Percentiles rank a stretch among this genome's conserved stretches.
Conservation (phyloP, 2,888 invertebrate species). For the Protonemura montana region DNA sequence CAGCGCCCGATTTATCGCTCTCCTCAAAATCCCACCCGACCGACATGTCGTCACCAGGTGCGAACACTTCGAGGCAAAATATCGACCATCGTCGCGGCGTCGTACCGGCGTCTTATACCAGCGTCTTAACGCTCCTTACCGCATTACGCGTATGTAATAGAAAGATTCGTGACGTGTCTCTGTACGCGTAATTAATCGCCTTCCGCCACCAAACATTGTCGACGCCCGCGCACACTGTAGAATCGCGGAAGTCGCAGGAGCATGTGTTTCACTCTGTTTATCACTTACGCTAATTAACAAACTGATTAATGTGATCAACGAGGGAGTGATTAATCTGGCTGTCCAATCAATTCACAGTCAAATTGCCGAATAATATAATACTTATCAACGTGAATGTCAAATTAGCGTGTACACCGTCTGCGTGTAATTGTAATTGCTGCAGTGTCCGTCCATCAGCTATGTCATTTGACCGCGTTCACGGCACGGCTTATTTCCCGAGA, state of each 20-base stretch:
- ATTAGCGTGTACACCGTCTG: background rate
- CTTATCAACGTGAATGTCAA: background rate
- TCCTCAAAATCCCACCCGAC: background rate
- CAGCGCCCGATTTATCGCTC: background rate
- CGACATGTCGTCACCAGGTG: background rate
- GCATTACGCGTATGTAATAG: background rate
- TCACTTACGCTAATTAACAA: constrained; percentile 26
- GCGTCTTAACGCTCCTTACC: background rate
- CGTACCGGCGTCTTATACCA: background rate
- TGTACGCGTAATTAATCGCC: background rate
- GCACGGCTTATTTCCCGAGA: background rate
- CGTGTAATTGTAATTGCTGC: constrained; percentile 1
- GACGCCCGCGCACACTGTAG: background rate
- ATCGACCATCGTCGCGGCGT: background rate
- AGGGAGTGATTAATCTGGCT: constrained; percentile 12
- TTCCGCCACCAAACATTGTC: background rate
- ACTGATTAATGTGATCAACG: constrained; percentile 25
- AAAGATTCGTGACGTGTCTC: background rate
- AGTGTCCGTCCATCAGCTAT: background rate
- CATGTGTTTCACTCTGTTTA: background rate
- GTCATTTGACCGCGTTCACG: background rate
- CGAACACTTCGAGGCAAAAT: background rate
- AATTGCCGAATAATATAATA: background rate
- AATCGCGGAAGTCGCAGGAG: background rate
- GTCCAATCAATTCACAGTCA: constrained; percentile 7